Percentiles rank a stretch among this genome's conserved stretches.
These are phyloP conservation scores for Sorex araneus DNA, from an alignment of 2,113 vertebrate species.

Conservation along the genomic window DNA sequence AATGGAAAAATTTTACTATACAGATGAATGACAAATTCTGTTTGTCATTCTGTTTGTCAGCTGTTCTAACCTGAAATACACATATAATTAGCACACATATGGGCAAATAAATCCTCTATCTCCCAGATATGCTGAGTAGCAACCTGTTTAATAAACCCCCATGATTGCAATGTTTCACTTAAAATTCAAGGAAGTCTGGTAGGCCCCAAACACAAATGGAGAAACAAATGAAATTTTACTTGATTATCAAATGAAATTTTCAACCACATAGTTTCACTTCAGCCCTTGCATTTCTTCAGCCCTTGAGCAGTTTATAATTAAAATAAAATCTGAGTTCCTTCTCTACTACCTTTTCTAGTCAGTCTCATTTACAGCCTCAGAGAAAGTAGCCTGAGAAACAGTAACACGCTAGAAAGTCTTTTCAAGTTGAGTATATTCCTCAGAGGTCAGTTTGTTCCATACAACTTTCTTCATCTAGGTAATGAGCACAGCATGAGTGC, in stretches of 20 bases:
- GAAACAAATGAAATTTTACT: neutral
- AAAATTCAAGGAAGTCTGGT: neutral
- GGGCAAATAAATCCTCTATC: neutral
- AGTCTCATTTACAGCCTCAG: neutral
- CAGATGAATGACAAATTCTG: constrained; percentile 1
- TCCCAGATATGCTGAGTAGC: neutral
- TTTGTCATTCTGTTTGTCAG: no score
- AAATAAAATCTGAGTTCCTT: constrained; percentile 53
- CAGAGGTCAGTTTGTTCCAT: neutral
- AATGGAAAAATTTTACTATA: neutral
- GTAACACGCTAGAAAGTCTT: constrained; percentile 16
- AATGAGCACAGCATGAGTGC: neutral
- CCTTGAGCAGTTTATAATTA: neutral
- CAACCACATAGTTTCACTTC: neutral
- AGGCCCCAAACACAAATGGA: neutral
- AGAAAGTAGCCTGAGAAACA: constrained; percentile 61
- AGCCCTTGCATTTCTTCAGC: neutral
- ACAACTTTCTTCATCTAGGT: neutral
- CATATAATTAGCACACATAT: neutral
- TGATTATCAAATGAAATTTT: constrained; percentile 42
- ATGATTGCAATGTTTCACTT: neutral
- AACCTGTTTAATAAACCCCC: neutral
- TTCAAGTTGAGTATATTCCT: neutral
- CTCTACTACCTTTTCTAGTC: neutral
- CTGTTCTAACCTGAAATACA: neutral